Evolutionary conservation across 2,113 vertebrate species (phyloP).

Genomic region (Actinemys pallida): DNA sequence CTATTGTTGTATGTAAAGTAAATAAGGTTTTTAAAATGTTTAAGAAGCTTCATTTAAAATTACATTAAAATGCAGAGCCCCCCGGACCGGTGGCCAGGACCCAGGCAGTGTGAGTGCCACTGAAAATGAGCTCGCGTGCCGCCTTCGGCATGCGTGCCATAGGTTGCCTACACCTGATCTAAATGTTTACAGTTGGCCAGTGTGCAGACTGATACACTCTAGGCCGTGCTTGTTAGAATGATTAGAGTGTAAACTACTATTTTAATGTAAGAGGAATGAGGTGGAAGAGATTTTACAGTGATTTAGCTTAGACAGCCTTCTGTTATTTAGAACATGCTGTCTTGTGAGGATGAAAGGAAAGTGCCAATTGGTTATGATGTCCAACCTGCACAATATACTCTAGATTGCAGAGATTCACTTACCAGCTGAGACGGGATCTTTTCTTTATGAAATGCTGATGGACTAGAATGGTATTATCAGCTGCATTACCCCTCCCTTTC

Average conservation of each 20-base stretch:
- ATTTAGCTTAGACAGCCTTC: neutral
- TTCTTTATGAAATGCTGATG: neutral
- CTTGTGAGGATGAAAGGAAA: neutral
- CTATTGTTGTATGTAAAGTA: too few relatives aligned
- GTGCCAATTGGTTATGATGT: neutral
- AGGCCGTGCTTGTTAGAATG: fast-evolving
- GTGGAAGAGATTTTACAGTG: neutral
- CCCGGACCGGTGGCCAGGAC: too few relatives aligned
- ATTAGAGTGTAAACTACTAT: neutral
- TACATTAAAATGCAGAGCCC: too few relatives aligned
- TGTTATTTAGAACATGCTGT: fast-evolving
- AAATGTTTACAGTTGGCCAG: neutral
- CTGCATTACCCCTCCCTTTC: neutral
- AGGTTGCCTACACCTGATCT: too few relatives aligned
- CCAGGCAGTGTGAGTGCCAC: too few relatives aligned
- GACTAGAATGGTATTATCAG: neutral
- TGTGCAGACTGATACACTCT: neutral
- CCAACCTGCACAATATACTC: neutral
- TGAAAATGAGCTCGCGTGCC: too few relatives aligned
- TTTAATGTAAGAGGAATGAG: fast-evolving
- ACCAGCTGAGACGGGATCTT: neutral
- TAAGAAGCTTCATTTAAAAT: too few relatives aligned
- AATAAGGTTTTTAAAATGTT: too few relatives aligned
- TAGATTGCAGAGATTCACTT: neutral
- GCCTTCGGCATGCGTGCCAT: too few relatives aligned